Evolutionary conservation across 2,113 vertebrate species (phyloP), one percentile per base, ranked within the genome.

Genomic region (Redunca redunca): DNA sequence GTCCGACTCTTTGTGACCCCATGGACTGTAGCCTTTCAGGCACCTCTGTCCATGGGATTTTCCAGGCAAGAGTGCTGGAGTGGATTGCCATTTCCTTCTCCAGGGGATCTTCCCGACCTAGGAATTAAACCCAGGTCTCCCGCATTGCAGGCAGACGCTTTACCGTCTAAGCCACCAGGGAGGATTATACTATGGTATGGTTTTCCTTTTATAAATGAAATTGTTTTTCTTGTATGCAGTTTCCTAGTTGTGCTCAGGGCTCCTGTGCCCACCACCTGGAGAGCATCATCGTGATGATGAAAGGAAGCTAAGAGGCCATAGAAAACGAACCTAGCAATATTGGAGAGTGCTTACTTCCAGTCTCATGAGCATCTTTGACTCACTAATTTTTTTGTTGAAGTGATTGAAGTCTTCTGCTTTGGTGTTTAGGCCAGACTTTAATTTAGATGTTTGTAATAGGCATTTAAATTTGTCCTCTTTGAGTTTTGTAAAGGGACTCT

Each of bases 371-470:
- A 16, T 60, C 64, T 92, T 50, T 40, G 36, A 36, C 52, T 30
- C 46, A 7, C 23, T 62, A 17, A 25, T 28, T 12, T 60, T 96
- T 78, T 62, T 84, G 15, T 55, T 78, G 33, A 97, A 89, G 43
- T 52, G 33, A 86, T 16, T 96, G 55, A 40, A 55, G 52, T 89
- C 43, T 86, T 93, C 81, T 91, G 48, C n/a, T 55, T 71, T 64
- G 21, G 26, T 71, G 9, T 62, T 95, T 83, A 71, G 55, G 33
- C 33, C 78, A 81, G 62, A 67, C 16, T 84, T 91, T 55, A 83
- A 84, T 67, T 83, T 92, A 87, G 26, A 6, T 82, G 4, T 78
- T 67, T 90, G 64, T 95, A 58, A 74, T 58, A 81, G 30, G 36
- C 40, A 78, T 74, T 96, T 77, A 81, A 86, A 57, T 50, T 30